Conservation (phyloP, 1,140 invertebrate species). For the Bombus picipes region DNA sequence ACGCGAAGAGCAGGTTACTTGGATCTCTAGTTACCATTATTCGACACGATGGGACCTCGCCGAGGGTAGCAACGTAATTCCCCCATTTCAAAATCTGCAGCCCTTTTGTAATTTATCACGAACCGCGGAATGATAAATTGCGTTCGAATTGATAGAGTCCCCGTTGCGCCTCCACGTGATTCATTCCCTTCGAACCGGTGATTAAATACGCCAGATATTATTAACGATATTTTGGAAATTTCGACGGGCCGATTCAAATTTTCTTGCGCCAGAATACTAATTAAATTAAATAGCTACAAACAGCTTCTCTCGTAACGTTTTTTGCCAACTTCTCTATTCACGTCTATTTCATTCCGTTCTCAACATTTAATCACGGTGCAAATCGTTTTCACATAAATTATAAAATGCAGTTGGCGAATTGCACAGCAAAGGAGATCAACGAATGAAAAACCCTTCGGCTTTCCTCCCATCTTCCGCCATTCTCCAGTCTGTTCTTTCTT, state of each 20-base stretch:
- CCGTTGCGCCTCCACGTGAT: conserved; percentile 1
- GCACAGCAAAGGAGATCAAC: neutral
- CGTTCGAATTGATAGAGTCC: conserved; percentile 29
- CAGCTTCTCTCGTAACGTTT: neutral
- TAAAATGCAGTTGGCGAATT: neutral
- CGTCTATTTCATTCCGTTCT: neutral
- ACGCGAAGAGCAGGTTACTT: neutral
- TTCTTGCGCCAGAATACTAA: neutral
- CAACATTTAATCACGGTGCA: neutral
- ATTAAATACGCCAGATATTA: conserved; percentile 28
- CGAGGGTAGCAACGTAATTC: conserved; percentile 17
- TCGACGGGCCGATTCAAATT: neutral
- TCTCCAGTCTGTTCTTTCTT: too few species aligned
- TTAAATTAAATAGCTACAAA: neutral
- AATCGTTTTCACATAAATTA: conserved; percentile 1
- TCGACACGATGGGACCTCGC: neutral
- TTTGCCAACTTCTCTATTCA: neutral
- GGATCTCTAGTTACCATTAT: conserved; percentile 28
- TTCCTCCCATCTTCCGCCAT: neutral
- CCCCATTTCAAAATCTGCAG: conserved; percentile 8
- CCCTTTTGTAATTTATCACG: conserved; percentile 18
- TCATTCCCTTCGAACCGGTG: conserved; percentile 1
- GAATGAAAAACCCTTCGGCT: neutral
- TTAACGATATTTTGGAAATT: conserved; percentile 31
- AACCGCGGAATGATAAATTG: conserved; percentile 22